phyloP scores from a whole-genome alignment of 2,888 invertebrate species.

The Nudaria mundana region DNA sequence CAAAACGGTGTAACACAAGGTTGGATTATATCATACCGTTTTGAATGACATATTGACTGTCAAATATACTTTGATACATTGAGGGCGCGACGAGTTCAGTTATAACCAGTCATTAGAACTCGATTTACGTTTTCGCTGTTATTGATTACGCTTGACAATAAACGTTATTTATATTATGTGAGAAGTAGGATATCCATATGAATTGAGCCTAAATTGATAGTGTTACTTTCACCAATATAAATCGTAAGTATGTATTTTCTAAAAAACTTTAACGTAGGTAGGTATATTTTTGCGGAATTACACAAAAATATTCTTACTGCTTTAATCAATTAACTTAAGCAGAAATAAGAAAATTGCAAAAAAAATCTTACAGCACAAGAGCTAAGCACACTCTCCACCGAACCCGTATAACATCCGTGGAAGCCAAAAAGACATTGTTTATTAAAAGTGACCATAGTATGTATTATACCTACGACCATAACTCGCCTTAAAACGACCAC shows the following conservation, averaged over 20 bases:
- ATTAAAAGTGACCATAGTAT: constrained; percentile 12
- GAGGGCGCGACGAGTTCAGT: constrained; percentile 61
- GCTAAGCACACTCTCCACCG: no score
- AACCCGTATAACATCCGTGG: no score
- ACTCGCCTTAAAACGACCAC: constrained; percentile 66
- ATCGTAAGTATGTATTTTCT: no score
- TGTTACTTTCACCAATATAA: constrained; percentile 36
- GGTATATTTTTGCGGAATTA: no score
- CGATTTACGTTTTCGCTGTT: constrained; percentile 55
- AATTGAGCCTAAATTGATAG: constrained; percentile 25
- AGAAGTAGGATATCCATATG: constrained; percentile 43
- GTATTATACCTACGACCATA: constrained; percentile 71
- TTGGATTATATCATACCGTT: constrained; percentile 47
- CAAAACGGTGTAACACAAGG: constrained; percentile 45
- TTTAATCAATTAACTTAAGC: no score
- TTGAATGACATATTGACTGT: constrained; percentile 68
- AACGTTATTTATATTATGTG: constrained; percentile 56
- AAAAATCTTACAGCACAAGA: no score
- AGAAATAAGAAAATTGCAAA: no score
- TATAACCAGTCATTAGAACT: constrained; percentile 64
- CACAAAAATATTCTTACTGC: no score
- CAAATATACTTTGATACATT: constrained; percentile 50
- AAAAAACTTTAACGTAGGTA: no score
- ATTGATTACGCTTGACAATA: constrained; percentile 68
- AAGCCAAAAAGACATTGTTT: no score